A percentile compares a stretch with the other conserved stretches of the same genome.
Conservation (phyloP, 2,888 invertebrate species). For the Drosophila kanekoi region DNA sequence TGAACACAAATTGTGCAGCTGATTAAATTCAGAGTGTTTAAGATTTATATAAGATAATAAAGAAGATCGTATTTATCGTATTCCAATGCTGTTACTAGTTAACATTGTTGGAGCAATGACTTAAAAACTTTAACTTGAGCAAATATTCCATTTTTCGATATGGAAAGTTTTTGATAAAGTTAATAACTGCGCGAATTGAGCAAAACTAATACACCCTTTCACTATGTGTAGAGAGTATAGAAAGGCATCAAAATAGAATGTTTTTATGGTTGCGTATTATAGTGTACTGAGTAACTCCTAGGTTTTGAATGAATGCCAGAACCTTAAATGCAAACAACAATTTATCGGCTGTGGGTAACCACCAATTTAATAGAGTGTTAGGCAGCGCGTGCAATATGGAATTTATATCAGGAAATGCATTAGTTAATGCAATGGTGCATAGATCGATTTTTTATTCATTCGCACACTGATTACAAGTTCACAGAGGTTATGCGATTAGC, state of each 20-base stretch:
- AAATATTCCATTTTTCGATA: too few species aligned
- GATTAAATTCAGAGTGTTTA: not conserved
- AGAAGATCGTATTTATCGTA: not conserved
- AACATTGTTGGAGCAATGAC: too few species aligned
- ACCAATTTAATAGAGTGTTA: constrained; percentile 6
- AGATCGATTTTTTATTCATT: constrained; percentile 34
- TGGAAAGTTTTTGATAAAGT: too few species aligned
- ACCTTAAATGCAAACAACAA: not conserved
- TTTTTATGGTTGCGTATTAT: too few species aligned
- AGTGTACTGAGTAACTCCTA: too few species aligned
- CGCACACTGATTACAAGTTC: constrained; percentile 65
- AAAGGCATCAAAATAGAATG: too few species aligned
- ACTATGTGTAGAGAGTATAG: too few species aligned
- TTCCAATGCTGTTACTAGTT: too few species aligned
- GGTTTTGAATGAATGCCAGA: not conserved
- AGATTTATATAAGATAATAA: not conserved
- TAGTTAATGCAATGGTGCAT: constrained; percentile 26
- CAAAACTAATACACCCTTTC: too few species aligned
- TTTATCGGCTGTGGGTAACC: not conserved
- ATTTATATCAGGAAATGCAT: constrained; percentile 55
- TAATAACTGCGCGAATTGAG: too few species aligned
- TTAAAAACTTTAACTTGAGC: too few species aligned
- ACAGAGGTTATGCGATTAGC: constrained; percentile 67
- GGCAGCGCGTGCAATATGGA: constrained; percentile 1
- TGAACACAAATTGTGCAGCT: not conserved